Percentiles rank a stretch among this genome's conserved stretches.
phyloP scores from a whole-genome alignment of 30 jellyfish, hydroid and myxozoan genomes.

The Turritopsis rubra region DNA sequence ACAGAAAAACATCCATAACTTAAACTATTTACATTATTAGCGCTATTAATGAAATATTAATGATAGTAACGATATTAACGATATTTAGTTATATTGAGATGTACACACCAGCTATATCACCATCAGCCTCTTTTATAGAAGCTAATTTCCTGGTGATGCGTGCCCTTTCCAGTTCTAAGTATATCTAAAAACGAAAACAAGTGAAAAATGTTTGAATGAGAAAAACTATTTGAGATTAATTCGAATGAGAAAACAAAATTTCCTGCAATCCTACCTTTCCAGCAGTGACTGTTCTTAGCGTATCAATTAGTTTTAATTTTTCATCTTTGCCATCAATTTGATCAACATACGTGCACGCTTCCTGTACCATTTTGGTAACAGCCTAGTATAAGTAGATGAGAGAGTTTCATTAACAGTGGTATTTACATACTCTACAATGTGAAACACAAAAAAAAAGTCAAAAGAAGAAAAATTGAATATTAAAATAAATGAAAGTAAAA shows the following conservation, averaged over 20 bases:
- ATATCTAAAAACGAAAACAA: constrained; percentile 42
- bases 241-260: background rate
- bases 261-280: constrained; percentile 57
- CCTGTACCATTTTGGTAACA: constrained; percentile 95
- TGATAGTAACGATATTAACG: background rate
- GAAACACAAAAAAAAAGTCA: background rate
- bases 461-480: too few species aligned
- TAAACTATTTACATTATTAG: background rate
- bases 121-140: constrained; percentile 70
- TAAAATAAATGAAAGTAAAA: too few species aligned
- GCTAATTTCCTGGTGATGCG: constrained; percentile 77
- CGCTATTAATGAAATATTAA: background rate
- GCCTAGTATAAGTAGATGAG: constrained; percentile 45
- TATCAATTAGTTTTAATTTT: constrained; percentile 69
- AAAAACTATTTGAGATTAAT: background rate
- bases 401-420: too few species aligned
- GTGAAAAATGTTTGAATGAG: background rate
- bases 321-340: constrained; percentile 57
- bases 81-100: too few species aligned
- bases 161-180: constrained; percentile 92
- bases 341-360: constrained; percentile 86
- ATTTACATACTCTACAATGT: too few species aligned
- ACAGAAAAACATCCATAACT: background rate
- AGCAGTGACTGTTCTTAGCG: constrained; percentile 84
- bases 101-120: constrained; percentile 67